Evolutionary conservation across 2,888 invertebrate genomes (phyloP), one percentile per base, ranked within the genome.

Genomic region (Coremacera marginata): DNA sequence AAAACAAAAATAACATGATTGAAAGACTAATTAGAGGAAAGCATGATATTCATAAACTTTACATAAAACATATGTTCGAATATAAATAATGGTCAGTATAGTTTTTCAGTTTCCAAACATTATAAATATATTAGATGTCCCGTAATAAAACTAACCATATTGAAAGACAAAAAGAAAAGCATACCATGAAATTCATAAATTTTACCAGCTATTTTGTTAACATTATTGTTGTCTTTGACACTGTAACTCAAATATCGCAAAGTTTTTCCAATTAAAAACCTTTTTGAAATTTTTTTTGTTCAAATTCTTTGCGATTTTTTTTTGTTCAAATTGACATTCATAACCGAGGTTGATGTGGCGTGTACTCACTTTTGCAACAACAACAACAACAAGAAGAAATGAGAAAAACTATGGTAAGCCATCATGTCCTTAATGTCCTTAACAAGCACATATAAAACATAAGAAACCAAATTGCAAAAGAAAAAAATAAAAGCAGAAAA

Each of bases 391-490:
- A 27, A 44, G 19, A 57, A 62, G 62, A 72, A 49, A 16, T 25
- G 44, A 22, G 14, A 14, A 37, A 9, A 19, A 31, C 63, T 27
- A 19, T 25, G 63, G 31, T n/a, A 27, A 63, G 63, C 34, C 63
- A 63, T 55, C 67, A 67, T 67, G 67, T 67, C 74, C 34, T 67
- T 74, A 52, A 74, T 52, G 73, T 67, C 55, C 67, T 74, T 74
- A 74, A 74, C 63, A 73, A 63, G 73, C 73, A 44, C 25, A 44
- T 49, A 49, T 22, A 44, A 67, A 67, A 67, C 34, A 22, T 37
- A 60, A 60, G 60, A 60, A 60, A 27, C 68, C 68, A 68, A 68
- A 68, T 51, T 68, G 68, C 25, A 68, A 55, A 49, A 55, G 19
- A 52, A 51, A 34, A 51, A 25, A 51, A 44, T 9, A 31, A 37